phyloP scores from a whole-genome alignment of 2,113 vertebrate genomes.

The Perccottus glenii region DNA sequence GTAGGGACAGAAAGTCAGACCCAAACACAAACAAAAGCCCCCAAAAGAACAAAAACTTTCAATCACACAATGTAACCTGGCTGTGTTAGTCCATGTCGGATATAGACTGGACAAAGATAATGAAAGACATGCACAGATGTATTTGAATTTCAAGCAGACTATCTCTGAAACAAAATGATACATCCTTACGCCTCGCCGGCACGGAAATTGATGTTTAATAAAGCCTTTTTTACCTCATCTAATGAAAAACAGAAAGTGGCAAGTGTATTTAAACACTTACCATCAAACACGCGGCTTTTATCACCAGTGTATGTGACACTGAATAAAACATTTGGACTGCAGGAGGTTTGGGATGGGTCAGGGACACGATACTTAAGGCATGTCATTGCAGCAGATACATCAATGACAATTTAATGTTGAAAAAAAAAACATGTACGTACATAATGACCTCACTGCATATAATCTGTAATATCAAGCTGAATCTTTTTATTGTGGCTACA shows the following conservation, averaged over 20 bases:
- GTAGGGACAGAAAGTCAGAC: conserved; percentile 15
- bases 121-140: conserved; percentile 5
- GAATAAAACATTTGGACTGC: conserved; percentile 59
- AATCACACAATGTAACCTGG: conserved; percentile 38
- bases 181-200: conserved; percentile 31
- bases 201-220: conserved; percentile 57
- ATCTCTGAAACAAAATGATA: conserved; percentile 40
- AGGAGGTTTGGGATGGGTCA: not conserved
- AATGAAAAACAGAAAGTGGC: conserved; percentile 49
- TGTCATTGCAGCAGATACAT: conserved; percentile 7
- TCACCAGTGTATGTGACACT: conserved; percentile 31
- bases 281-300: conserved; percentile 33
- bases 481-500: too few species aligned
- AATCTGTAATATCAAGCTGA: not conserved
- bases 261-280: conserved; percentile 66
- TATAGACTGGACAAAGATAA: conserved; percentile 18
- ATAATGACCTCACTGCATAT: conserved; percentile 16
- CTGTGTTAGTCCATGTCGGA: conserved; percentile 24
- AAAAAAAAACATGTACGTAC: conserved; percentile 9
- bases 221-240: conserved; percentile 39
- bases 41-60: too few species aligned
- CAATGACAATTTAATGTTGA: conserved; percentile 27
- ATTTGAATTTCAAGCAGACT: conserved; percentile 38
- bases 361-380: not conserved
- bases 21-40: conserved; percentile 38